phyloP scores from a whole-genome alignment of 2,797 vertebrate species.

The Lagodon rhomboides region DNA sequence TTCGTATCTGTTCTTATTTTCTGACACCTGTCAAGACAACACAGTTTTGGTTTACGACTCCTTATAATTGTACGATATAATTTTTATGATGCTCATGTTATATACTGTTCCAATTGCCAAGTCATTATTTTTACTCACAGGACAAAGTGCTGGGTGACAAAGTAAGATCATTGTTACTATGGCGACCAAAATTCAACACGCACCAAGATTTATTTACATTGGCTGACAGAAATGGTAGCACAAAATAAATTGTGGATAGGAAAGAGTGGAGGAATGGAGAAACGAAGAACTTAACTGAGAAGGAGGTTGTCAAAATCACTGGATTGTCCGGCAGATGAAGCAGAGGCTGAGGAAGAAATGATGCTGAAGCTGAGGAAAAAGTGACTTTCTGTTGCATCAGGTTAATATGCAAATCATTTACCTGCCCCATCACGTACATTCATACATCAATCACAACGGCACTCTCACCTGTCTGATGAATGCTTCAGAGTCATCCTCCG shows the following conservation, averaged over 20 bases:
- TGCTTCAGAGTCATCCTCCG: not conserved
- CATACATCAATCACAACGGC: not conserved
- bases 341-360: too few relatives aligned
- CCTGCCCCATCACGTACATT: not conserved
- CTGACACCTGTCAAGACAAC: not conserved
- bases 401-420: not conserved
- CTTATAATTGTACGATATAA: too few relatives aligned
- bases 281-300: too few relatives aligned
- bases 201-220: conserved; percentile 3
- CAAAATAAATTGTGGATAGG: not conserved
- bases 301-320: not conserved
- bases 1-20: not conserved
- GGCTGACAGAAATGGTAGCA: not conserved
- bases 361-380: too few relatives aligned
- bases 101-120: not conserved
- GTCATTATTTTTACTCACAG: not conserved
- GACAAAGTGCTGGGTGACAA: not conserved
- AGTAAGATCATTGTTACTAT: not conserved
- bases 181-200: not conserved
- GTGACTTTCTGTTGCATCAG: not conserved
- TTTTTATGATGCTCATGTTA: not conserved
- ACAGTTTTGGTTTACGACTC: too few relatives aligned
- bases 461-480: not conserved
- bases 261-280: not conserved
- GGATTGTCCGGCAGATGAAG: not conserved